phyloP scores from a whole-genome alignment of 2,888 invertebrate genomes.

The Mactromeris polynyma region DNA sequence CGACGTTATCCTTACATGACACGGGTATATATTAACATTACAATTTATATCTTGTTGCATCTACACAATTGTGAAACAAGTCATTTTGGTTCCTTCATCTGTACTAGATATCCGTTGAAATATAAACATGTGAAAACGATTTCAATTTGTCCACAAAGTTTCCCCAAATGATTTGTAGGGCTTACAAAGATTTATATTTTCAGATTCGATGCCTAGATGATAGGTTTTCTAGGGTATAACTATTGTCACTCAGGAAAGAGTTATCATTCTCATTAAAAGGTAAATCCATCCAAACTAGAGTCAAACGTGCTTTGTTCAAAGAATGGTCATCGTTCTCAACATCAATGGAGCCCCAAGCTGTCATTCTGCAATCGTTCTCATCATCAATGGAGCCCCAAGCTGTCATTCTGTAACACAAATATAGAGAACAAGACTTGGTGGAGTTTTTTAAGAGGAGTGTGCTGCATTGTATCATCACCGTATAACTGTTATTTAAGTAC shows the following conservation, averaged over 20 bases:
- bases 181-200: no score
- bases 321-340: slow-evolving; percentile 29
- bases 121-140: slow-evolving; percentile 50
- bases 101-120: slow-evolving; percentile 12
- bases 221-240: slow-evolving; percentile 27
- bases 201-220: no score
- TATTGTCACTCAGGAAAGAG: slow-evolving; percentile 29
- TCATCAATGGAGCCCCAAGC: no score
- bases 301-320: slow-evolving; percentile 43
- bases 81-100: slow-evolving; percentile 33
- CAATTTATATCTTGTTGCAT: slow-evolving; percentile 36
- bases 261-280: slow-evolving; percentile 30
- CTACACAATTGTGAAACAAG: slow-evolving; percentile 22
- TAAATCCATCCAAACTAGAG: slow-evolving; percentile 53
- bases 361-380: slow-evolving; percentile 46
- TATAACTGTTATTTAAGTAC: no score
- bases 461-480: no score
- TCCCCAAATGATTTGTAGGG: slow-evolving; percentile 54
- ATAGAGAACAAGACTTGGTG: no score
- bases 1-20: not conserved
- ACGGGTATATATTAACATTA: not conserved
- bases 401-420: no score
- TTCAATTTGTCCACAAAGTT: slow-evolving; percentile 45
- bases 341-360: slow-evolving; percentile 54
- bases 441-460: no score